Base-by-base conservation (phyloP, 2,797 vertebrate species). In the Channa striata region DNA sequence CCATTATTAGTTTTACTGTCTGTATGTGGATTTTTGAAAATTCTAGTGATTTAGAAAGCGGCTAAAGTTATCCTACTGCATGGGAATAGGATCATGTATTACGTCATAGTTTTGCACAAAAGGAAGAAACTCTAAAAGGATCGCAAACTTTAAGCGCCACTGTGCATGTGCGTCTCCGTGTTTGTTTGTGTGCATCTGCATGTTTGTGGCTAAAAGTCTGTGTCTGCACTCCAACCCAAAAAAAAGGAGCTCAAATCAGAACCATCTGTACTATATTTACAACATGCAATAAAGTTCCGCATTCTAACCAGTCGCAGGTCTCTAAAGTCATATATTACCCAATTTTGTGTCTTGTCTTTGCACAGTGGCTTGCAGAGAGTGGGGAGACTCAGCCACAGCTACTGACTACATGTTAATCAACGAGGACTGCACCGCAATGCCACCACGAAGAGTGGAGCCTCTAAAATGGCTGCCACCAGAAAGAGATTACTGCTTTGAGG, bases 331-430 rank as follows among this genome's bases (percentile, higher is more conserved):
- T 83, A 84, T 83, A 84, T 88, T 78, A 91, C 85, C 66, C 78
- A 81, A 83, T 86, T 88, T 64, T 84, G 78, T 88, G 85, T 89
- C 85, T 90, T 82, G 81, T 89, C 88, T 87, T 84, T 88, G 82
- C 71, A 82, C 82, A 76, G 83, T 68, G 77, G 87, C 84, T 86
- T 62, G 30, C 52, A 77, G 78, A 52, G 75, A 75, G 64, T 4
- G 17, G 40, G 72, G 64, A 81, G 62, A 78, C 49, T 19, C 72
- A 48, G 82, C 89, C 83, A 71, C 81, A 87, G 87, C 87, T 87
- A 74, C 86, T 14, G 76, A 66, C 66, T 71, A 76, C 83, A 83
- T 81, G 86, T 75, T 87, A 68, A 89, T 93, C 87, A 85, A 71
- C 76, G 74, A 71, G 70, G 84, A 87, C 80, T 50, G 68, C 72